phyloP scores from a whole-genome alignment of 2,113 vertebrate species.

The Malurus elegans region DNA sequence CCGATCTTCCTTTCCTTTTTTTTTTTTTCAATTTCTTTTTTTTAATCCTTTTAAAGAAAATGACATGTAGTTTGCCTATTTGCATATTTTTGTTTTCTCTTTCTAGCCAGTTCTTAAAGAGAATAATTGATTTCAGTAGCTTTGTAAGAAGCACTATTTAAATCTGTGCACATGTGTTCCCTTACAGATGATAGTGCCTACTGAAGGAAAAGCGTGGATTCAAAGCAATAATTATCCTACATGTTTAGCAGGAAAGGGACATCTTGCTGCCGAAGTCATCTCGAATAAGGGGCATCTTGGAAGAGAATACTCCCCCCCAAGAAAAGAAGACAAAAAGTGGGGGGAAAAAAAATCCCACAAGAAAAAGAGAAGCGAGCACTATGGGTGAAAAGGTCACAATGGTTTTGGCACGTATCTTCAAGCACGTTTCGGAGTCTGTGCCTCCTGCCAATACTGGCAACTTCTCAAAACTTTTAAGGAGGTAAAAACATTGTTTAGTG shows the following conservation, averaged over 20 bases:
- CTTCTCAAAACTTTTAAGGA: constrained; percentile 82
- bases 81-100: constrained; percentile 56
- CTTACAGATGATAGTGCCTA: constrained; percentile 62
- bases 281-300: constrained; percentile 6
- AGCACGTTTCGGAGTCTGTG: constrained; percentile 74
- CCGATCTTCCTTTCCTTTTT: not conserved
- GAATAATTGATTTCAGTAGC: constrained; percentile 52
- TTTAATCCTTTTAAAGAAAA: not conserved
- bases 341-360: not conserved
- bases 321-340: not conserved
- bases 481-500: constrained; percentile 81
- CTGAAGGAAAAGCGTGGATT: constrained; percentile 23
- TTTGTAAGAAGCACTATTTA: constrained; percentile 60
- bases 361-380: constrained; percentile 37
- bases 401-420: constrained; percentile 73
- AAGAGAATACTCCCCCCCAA: not conserved
- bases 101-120: constrained; percentile 52
- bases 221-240: constrained; percentile 48
- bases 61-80: constrained; percentile 26
- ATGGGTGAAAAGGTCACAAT: constrained; percentile 76
- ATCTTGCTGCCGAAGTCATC: constrained; percentile 24
- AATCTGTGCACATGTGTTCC: constrained; percentile 48
- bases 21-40: not conserved
- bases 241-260: constrained; percentile 46
- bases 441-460: constrained; percentile 81